phyloP scores from a whole-genome alignment of 2,888 invertebrate species.

The Melanchra persicariae region DNA sequence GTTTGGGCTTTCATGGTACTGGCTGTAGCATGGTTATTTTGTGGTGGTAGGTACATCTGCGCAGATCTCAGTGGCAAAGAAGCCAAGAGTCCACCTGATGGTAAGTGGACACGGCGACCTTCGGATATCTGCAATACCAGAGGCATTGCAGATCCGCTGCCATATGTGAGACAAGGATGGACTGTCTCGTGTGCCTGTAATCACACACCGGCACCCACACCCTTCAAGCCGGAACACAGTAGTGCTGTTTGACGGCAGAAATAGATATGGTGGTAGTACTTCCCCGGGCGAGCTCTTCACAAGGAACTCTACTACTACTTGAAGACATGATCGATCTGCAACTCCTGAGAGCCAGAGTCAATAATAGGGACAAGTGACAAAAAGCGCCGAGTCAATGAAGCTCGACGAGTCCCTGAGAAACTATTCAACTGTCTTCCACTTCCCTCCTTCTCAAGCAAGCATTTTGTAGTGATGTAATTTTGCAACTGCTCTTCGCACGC shows the following conservation, averaged over 20 bases:
- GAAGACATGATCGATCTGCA: neutral
- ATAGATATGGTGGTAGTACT: constrained; percentile 43
- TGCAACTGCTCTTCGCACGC: no score
- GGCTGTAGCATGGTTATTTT: neutral
- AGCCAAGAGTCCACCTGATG: constrained; percentile 2
- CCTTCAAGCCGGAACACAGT: constrained; percentile 28
- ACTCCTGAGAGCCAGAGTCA: no score
- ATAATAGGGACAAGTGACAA: no score
- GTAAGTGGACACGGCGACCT: neutral
- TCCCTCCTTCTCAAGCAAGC: no score
- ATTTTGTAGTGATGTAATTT: no score
- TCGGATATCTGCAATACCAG: neutral
- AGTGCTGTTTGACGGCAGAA: constrained; percentile 35
- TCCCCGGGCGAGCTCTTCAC: constrained; percentile 35
- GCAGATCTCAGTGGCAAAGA: neutral
- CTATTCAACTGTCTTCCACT: no score
- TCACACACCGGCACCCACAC: constrained; percentile 16
- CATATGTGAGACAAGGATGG: constrained; percentile 4
- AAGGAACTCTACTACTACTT: constrained; percentile 26
- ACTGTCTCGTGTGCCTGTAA: constrained; percentile 24
- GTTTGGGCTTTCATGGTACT: neutral
- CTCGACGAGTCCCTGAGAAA: no score
- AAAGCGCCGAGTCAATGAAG: no score
- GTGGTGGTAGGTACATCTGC: neutral
- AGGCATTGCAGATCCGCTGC: neutral